These are phyloP conservation scores for Cossypha heuglini DNA, from an alignment of 2,797 vertebrate genomes.

Conservation along the genomic window DNA sequence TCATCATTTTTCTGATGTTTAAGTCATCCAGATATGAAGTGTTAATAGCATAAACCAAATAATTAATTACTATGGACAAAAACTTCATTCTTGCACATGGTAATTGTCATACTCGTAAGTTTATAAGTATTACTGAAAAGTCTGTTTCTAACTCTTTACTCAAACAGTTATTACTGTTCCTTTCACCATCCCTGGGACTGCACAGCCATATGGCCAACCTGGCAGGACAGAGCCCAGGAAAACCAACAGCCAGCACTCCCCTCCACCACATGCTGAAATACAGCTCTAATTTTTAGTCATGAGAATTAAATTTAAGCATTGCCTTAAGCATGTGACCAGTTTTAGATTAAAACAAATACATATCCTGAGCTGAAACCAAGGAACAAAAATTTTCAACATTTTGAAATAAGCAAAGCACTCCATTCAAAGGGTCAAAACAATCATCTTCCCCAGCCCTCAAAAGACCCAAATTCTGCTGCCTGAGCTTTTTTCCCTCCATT, in stretches of 20 bases:
- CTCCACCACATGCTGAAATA: neutral
- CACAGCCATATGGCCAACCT: neutral
- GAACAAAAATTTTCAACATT: neutral
- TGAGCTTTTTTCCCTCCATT: neutral
- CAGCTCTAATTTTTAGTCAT: neutral
- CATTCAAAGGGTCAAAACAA: neutral
- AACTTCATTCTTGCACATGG: neutral
- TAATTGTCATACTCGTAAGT: neutral
- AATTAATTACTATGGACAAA: neutral
- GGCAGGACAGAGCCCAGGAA: neutral
- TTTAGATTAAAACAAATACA: neutral
- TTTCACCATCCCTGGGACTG: neutral
- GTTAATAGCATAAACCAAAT: neutral
- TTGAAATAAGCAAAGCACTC: neutral
- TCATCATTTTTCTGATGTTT: neutral
- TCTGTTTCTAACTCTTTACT: neutral
- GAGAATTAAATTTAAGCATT: neutral
- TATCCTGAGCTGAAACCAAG: neutral
- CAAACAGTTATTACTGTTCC: neutral
- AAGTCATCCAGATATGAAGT: neutral
- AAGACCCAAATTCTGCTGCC: neutral
- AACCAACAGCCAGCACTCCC: neutral
- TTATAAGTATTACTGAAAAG: neutral
- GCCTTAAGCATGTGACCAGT: neutral
- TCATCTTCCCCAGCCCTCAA: fast-evolving